Percentiles rank a stretch among this genome's conserved stretches.
phyloP scores from a whole-genome alignment of 2,113 vertebrate genomes.

The Desmodus rotundus region DNA sequence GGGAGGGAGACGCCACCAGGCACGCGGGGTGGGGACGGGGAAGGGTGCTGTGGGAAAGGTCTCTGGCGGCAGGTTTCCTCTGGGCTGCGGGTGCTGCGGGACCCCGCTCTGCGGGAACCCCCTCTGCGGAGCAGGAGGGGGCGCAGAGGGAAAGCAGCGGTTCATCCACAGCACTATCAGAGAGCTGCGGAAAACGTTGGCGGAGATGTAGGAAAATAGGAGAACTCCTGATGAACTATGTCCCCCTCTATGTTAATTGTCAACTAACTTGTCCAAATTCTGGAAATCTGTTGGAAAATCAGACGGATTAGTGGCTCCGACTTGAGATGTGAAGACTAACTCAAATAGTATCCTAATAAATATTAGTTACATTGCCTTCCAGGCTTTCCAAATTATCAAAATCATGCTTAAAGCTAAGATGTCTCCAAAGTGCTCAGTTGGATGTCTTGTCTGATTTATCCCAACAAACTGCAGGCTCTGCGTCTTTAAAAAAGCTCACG shows the following conservation, averaged over 20 bases:
- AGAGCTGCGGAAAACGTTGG: not conserved
- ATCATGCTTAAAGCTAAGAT: not conserved
- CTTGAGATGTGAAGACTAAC: not conserved
- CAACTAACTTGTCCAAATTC: not conserved
- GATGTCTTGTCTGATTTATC: not conserved
- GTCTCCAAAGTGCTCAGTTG: not conserved
- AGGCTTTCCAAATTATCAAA: conserved; percentile 6
- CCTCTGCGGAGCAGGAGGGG: too few relatives aligned
- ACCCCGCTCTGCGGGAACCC: too few relatives aligned
- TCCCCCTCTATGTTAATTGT: not conserved
- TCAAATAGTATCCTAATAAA: not conserved
- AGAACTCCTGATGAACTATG: not conserved
- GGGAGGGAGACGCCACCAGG: not conserved
- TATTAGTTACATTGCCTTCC: not conserved
- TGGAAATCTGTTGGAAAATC: not conserved
- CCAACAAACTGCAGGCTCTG: not conserved
- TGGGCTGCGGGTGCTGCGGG: not conserved
- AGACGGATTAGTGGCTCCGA: not conserved
- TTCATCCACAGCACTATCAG: fast-evolving
- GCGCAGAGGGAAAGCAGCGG: too few relatives aligned
- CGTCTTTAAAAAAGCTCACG: not conserved
- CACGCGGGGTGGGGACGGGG: not conserved
- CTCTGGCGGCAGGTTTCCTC: not conserved
- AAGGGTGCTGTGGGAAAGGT: not conserved
- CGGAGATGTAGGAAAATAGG: not conserved